Conservation (phyloP, 2,113 vertebrate species). For the Climacteris rufus region DNA sequence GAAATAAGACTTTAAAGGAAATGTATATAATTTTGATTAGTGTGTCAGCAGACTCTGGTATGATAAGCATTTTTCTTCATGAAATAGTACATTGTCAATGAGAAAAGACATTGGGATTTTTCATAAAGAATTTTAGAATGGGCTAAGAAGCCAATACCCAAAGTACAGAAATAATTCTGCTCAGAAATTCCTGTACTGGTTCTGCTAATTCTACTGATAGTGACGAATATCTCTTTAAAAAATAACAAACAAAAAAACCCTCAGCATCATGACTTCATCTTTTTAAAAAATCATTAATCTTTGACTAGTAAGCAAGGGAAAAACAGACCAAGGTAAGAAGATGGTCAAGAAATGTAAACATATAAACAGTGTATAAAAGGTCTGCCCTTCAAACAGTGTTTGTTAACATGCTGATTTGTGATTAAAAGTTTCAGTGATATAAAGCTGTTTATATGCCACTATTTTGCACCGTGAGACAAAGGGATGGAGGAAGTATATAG, state of each 20-base stretch:
- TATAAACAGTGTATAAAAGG: neutral
- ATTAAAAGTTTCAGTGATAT: neutral
- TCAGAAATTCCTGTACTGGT: neutral
- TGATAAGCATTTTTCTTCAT: conserved; percentile 7
- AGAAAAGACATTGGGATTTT: neutral
- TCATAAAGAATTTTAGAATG: neutral
- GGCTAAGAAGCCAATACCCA: neutral
- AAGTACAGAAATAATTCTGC: neutral
- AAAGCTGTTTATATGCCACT: neutral
- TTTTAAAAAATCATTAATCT: neutral
- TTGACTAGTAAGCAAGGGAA: neutral
- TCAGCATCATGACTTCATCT: neutral
- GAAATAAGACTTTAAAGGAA: neutral
- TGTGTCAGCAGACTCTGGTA: neutral
- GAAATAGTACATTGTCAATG: neutral
- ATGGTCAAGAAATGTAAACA: neutral
- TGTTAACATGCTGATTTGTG: rapidly evolving
- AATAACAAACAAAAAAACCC: neutral
- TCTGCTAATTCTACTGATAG: neutral
- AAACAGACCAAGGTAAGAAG: neutral
- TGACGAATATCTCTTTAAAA: neutral
- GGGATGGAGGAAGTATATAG: neutral
- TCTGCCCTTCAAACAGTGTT: neutral
- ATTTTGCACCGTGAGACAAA: neutral
- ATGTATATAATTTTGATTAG: neutral